Conservation (phyloP, 2,888 invertebrate species). For the Phortica magna region DNA sequence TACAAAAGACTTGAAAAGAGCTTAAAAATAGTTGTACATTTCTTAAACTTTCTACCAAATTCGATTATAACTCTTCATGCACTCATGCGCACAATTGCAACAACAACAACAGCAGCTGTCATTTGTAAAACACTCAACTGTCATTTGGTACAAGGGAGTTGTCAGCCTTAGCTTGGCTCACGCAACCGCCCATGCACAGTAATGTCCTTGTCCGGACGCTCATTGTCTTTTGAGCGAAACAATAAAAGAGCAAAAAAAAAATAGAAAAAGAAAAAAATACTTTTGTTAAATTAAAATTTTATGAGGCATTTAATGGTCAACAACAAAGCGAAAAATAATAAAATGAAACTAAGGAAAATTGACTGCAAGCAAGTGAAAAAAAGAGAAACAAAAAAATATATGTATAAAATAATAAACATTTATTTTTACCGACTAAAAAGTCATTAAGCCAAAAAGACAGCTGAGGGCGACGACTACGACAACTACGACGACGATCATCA, state of each 20-base stretch:
- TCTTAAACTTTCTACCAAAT: too few species aligned
- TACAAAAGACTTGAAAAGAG: too few species aligned
- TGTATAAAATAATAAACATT: too few species aligned
- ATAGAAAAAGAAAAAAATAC: conserved; percentile 50
- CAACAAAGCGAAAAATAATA: conserved; percentile 48
- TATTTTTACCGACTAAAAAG: conserved; percentile 14
- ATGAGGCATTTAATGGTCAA: conserved; percentile 70
- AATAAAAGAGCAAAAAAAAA: neutral
- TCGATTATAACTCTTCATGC: neutral
- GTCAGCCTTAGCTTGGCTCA: neutral
- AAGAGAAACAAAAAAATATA: neutral
- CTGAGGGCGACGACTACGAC: conserved; percentile 47
- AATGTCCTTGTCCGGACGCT: too few species aligned
- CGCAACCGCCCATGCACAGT: too few species aligned
- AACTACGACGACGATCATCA: conserved; percentile 17
- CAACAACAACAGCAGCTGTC: neutral
- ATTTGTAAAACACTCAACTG: neutral
- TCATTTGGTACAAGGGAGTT: neutral
- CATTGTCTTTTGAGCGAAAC: too few species aligned
- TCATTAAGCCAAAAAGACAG: conserved; percentile 19
- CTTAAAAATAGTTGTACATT: too few species aligned
- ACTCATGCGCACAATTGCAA: neutral
- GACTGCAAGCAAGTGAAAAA: neutral
- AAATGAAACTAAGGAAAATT: conserved; percentile 22
- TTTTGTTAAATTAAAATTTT: conserved; percentile 72